phyloP scores from a whole-genome alignment of 2,113 vertebrate species.

The Todiramphus saurophagus region DNA sequence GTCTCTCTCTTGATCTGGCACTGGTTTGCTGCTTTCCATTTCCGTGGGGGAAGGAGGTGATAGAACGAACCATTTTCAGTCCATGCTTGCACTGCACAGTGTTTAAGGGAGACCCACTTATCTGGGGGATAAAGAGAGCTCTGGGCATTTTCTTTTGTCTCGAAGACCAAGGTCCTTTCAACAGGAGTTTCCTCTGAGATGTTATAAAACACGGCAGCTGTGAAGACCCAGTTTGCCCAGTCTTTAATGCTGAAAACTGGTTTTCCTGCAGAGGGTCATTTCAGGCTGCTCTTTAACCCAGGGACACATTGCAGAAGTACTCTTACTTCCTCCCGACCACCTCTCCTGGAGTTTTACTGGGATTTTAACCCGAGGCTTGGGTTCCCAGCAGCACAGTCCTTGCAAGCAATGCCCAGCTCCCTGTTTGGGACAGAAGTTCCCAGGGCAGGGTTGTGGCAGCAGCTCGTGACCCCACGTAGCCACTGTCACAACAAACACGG shows the following conservation, averaged over 20 bases:
- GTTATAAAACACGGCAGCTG: background rate
- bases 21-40: background rate
- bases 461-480: background rate
- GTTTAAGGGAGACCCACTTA: background rate
- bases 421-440: background rate
- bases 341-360: background rate
- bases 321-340: background rate
- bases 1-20: background rate
- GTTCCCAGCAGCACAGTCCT: background rate
- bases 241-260: background rate
- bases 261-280: background rate
- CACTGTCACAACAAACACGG: background rate
- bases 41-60: background rate
- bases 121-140: background rate
- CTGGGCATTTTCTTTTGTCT: background rate
- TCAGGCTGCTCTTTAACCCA: background rate
- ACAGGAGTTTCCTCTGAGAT: background rate
- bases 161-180: background rate
- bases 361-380: background rate
- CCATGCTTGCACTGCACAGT: background rate
- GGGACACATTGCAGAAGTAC: background rate
- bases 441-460: fast-evolving
- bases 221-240: background rate
- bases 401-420: background rate
- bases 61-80: background rate